Base-by-base conservation (phyloP, 2,113 vertebrate genomes). In the Apeltes quadracus region DNA sequence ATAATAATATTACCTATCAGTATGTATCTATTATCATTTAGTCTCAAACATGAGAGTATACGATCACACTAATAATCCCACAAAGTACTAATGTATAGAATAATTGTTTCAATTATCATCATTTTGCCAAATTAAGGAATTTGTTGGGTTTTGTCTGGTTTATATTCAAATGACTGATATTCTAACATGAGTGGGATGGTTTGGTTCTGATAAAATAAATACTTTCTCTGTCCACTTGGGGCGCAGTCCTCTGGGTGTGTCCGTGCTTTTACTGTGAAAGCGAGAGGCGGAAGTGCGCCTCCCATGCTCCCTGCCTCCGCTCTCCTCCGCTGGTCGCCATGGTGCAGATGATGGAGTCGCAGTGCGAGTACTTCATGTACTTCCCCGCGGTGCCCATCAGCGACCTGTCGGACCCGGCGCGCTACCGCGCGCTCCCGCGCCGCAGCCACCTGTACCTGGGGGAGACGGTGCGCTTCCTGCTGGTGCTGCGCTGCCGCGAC, bases 291-390 rank as follows among this genome's bases (percentile, higher is more conserved):
- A 86, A 81, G 84, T 69, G 34, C 3, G 27, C 1, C 61, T 70
- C 11, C 51, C 20, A 34, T 34, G 32, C 72, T 63, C 32, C 51
- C 71, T 53, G 69, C 54, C 65, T 67, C 34, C 72, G 23, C 34
- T 8, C 76, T 87, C 84, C 78, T 79, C 78, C 44, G 77, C 76
- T 75, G 38, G 29, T 43, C 85, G 86, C 77, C 84, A 91, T 90
- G 90, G 90, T 91, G 87, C 90, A 89, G 83, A 90, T 90, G 88
- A 97, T 97, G 95, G 96, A 97, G 90, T 96, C 96, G 41, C 96
- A 96, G 78, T 97, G 96, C 72, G 96, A 98, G 81, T 98, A 98
- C 77, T 96, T 95, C 72, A 97, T 98, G 96, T 97, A 97, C 84
- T 98, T 98, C 78, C 96, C 96, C 20, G 95, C 96, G 18, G 96